phyloP scores from a whole-genome alignment of 2,113 vertebrate species.

The Tupaia chinensis region DNA sequence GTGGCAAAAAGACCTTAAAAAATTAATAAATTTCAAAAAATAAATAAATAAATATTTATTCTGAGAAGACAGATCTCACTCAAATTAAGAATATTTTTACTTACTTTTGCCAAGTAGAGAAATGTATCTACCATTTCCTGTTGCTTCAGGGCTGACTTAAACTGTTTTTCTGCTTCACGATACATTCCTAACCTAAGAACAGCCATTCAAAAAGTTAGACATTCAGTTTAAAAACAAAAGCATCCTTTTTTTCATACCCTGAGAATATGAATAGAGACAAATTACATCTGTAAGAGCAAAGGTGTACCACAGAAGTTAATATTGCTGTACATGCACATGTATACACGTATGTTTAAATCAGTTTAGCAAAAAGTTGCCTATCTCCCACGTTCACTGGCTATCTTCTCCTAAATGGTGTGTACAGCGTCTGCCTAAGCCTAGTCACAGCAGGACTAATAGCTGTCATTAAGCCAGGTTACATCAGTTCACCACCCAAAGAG shows the following conservation, averaged over 20 bases:
- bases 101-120: conserved; percentile 97
- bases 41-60: conserved; percentile 18
- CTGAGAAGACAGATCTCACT: conserved; percentile 68
- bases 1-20: too few species aligned
- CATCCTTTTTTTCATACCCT: conserved; percentile 29
- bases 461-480: conserved; percentile 1
- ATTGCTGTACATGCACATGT: not conserved
- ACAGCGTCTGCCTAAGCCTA: not conserved
- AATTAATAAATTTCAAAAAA: too few species aligned
- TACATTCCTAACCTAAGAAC: conserved; percentile 92
- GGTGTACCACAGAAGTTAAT: not conserved
- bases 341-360: not conserved
- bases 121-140: conserved; percentile 97
- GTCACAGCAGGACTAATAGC: not conserved
- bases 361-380: not conserved
- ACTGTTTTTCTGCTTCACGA: conserved; percentile 98
- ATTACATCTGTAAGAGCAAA: not conserved
- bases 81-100: conserved; percentile 69
- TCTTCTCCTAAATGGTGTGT: not conserved
- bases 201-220: conserved; percentile 67
- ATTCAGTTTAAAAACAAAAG: conserved; percentile 65
- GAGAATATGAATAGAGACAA: conserved; percentile 27
- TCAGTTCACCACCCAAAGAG: conserved; percentile 19
- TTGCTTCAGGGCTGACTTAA: conserved; percentile 96
- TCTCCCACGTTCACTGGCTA: not conserved